Evolutionary conservation across 2,113 vertebrate species (phyloP).

Genomic region (Argyrosomus japonicus): DNA sequence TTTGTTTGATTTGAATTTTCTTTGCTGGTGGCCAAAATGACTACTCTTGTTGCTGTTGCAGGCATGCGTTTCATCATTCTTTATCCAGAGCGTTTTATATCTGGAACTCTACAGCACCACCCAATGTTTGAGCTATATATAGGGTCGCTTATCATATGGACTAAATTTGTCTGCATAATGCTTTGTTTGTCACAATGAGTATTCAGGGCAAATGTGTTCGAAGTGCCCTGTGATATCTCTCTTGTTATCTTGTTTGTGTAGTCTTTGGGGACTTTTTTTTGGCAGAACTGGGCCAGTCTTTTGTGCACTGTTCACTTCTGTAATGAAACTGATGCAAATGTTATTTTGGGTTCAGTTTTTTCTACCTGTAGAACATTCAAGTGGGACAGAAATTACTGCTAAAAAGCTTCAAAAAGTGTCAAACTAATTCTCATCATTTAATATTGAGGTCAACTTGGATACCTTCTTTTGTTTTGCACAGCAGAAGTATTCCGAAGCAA

Average conservation of each 20-base stretch:
- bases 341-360: constrained; percentile 67
- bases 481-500: not conserved
- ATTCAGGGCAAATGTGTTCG: constrained; percentile 69
- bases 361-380: constrained; percentile 64
- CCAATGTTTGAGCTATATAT: constrained; percentile 58
- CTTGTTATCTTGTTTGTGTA: constrained; percentile 74
- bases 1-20: not conserved
- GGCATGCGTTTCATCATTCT: not conserved
- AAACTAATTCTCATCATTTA: constrained; percentile 36
- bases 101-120: constrained; percentile 34
- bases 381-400: constrained; percentile 66
- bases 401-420: constrained; percentile 42
- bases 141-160: constrained; percentile 61
- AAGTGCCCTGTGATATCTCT: constrained; percentile 50
- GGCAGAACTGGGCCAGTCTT: constrained; percentile 77
- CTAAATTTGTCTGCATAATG: constrained; percentile 61
- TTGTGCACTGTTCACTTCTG: constrained; percentile 58
- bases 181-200: constrained; percentile 60
- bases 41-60: not conserved
- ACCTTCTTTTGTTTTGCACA: not conserved
- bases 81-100: constrained; percentile 21
- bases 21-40: not conserved
- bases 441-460: constrained; percentile 55
- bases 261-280: constrained; percentile 74
- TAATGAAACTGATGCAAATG: constrained; percentile 68